Percentiles rank a stretch among this genome's conserved stretches.
Evolutionary conservation across 2,113 vertebrate genomes (phyloP).

Genomic region (Leucoraja erinaceus): DNA sequence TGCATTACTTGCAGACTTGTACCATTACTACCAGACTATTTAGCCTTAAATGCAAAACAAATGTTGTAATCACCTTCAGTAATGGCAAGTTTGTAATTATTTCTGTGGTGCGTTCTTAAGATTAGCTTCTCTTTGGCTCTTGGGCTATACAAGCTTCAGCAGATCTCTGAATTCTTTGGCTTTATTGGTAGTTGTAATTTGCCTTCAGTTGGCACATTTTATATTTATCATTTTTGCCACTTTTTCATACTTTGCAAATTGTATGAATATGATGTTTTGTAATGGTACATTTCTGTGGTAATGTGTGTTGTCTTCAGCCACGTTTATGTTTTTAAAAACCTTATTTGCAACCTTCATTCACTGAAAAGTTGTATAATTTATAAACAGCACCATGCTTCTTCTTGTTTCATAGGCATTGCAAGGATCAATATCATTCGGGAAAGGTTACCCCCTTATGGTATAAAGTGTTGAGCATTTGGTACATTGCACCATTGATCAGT

Average conservation of each 20-base stretch:
- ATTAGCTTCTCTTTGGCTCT: neutral
- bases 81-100: neutral
- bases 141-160: neutral
- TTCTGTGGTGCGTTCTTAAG: neutral
- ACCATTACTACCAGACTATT: neutral
- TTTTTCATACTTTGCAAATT: neutral
- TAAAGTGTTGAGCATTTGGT: conserved; percentile 43
- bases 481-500: conserved; percentile 17
- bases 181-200: neutral
- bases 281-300: neutral
- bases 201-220: neutral
- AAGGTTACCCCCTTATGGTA: conserved; percentile 56
- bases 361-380: conserved; percentile 26
- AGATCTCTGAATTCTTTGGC: neutral
- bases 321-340: neutral
- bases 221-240: neutral
- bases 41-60: neutral
- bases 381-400: conserved; percentile 26
- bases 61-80: too few relatives aligned
- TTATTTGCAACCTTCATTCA: neutral
- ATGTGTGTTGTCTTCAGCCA: neutral
- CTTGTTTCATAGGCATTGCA: conserved; percentile 61
- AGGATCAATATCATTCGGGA: conserved; percentile 55
- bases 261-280: neutral
- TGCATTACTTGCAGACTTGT: neutral